Percentiles rank a stretch among this genome's conserved stretches.
These are phyloP conservation scores for Sparus aurata DNA, from an alignment of 2,797 vertebrate species.

Conservation along the genomic window DNA sequence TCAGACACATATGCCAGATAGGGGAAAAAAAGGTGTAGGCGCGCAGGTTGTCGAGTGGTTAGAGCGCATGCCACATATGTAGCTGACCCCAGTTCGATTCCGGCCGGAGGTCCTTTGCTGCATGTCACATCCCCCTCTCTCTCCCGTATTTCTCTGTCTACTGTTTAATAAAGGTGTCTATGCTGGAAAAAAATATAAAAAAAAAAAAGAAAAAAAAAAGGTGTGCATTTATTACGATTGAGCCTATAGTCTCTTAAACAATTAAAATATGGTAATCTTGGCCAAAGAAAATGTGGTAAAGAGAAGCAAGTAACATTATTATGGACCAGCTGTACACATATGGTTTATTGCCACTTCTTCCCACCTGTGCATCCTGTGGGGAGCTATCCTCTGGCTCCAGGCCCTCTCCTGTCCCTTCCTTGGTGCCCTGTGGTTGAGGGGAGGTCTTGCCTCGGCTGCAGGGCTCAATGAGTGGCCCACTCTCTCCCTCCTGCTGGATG, in stretches of 20 bases:
- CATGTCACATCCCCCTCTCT: too few relatives aligned
- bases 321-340: neutral
- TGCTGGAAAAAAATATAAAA: too few relatives aligned
- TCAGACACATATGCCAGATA: neutral
- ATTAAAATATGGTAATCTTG: neutral
- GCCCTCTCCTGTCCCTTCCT: constrained; percentile 90
- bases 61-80: too few relatives aligned
- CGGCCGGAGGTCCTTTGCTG: too few relatives aligned
- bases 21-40: neutral
- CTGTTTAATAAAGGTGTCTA: too few relatives aligned
- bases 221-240: neutral
- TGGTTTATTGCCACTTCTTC: neutral
- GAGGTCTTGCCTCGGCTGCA: constrained; percentile 90
- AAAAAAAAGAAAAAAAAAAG: too few relatives aligned
- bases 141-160: too few relatives aligned
- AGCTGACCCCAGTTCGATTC: too few relatives aligned
- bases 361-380: constrained; percentile 93
- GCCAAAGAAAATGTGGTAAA: neutral
- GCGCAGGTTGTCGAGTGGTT: too few relatives aligned
- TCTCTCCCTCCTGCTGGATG: constrained; percentile 98
- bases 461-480: constrained; percentile 91
- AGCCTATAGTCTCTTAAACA: neutral
- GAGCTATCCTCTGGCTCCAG: constrained; percentile 89
- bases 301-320: neutral
- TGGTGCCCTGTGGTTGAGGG: constrained; percentile 88